phyloP scores from a whole-genome alignment of 2,888 invertebrate genomes.

The Scaptomyza tumidula region DNA sequence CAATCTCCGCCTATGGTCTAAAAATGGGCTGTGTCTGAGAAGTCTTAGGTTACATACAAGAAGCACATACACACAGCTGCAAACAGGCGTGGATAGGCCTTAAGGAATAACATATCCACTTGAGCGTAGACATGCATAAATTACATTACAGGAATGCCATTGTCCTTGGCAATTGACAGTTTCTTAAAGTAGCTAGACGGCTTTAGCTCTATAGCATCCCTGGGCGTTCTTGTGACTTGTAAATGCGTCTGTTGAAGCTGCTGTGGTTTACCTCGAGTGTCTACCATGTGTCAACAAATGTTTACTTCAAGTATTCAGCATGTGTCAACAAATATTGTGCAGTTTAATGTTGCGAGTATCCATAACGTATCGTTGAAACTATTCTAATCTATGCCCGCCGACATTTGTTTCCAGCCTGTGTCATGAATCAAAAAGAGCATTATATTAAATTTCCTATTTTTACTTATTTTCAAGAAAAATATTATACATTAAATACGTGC shows the following conservation, averaged over 20 bases:
- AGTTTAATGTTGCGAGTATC: conserved; percentile 26
- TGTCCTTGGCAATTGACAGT: conserved; percentile 70
- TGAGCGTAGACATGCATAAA: conserved; percentile 63
- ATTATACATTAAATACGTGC: no score
- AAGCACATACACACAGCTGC: conserved; percentile 49
- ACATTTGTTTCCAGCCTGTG: conserved; percentile 55
- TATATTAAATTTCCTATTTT: no score
- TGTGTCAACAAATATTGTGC: conserved; percentile 71
- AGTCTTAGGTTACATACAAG: conserved; percentile 51
- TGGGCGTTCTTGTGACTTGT: conserved; percentile 61
- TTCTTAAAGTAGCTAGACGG: conserved; percentile 52
- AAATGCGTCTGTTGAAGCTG: conserved; percentile 54
- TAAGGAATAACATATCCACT: conserved; percentile 58
- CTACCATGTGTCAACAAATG: conserved; percentile 75
- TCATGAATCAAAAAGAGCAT: conserved; percentile 46
- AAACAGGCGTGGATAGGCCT: conserved; percentile 62
- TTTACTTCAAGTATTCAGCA: conserved; percentile 45
- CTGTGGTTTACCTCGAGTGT: conserved; percentile 52
- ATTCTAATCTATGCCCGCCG: conserved; percentile 29
- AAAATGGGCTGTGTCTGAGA: conserved; percentile 3
- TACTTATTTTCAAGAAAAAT: no score
- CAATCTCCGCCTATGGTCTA: conserved; percentile 16
- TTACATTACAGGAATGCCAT: conserved; percentile 47
- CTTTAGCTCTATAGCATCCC: conserved; percentile 26
- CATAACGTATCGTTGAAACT: conserved; percentile 36